A percentile compares a stretch with the other conserved stretches of the same genome.
Conservation (phyloP, 2,888 invertebrate species). For the Argyra leucocephala region DNA sequence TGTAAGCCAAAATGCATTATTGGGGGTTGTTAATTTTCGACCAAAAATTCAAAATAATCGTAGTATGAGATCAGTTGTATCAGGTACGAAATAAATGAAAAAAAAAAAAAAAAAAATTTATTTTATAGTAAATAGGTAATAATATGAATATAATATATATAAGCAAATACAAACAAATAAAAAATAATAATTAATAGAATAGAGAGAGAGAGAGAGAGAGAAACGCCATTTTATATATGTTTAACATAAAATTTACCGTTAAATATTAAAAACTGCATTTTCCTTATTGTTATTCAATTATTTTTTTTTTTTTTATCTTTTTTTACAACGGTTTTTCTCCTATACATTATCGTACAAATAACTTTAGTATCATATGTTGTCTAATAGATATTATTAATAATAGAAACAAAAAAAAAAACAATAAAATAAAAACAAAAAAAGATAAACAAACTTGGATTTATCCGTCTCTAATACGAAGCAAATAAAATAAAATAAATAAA, state of each 20-base stretch:
- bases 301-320: neutral
- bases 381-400: neutral
- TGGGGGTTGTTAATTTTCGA: constrained; percentile 30
- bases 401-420: neutral
- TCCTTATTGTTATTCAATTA: neutral
- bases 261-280: neutral
- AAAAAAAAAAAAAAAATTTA: no score
- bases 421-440: neutral
- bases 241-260: neutral
- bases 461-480: neutral
- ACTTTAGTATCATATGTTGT: neutral
- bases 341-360: neutral
- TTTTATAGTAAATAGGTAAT: no score
- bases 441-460: neutral
- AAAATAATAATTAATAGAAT: neutral
- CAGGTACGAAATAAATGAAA: constrained; percentile 32
- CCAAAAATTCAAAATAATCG: constrained; percentile 33
- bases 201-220: neutral
- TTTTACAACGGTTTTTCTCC: neutral
- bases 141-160: no score
- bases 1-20: constrained; percentile 22
- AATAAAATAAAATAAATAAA: no score
- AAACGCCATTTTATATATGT: neutral
- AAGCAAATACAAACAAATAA: neutral
- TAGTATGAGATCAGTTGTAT: constrained; percentile 41